A percentile compares a stretch with the other conserved stretches of the same genome.
Evolutionary conservation across 2,797 vertebrate genomes (phyloP).

Genomic region (Syngnathus acus): DNA sequence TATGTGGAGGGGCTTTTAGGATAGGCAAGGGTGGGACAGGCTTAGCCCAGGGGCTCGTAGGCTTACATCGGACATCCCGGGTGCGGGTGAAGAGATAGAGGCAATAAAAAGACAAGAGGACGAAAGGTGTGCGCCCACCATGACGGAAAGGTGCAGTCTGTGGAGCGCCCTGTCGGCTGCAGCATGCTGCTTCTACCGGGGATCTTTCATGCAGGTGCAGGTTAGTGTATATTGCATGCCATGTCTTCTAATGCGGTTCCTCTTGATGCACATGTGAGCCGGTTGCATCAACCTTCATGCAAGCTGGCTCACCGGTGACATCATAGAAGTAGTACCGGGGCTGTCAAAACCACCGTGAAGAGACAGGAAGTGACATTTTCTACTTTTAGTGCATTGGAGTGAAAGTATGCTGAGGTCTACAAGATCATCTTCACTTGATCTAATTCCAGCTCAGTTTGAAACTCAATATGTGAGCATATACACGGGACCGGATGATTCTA

Average conservation of each 20-base stretch:
- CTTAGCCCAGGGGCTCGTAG: constrained; percentile 33
- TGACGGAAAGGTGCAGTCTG: constrained; percentile 95
- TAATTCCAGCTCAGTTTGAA: constrained; percentile 55
- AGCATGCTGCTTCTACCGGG: constrained; percentile 97
- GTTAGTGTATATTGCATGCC: constrained; percentile 64
- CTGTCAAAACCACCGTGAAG: neutral
- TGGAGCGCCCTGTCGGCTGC: constrained; percentile 97
- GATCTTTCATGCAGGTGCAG: constrained; percentile 98
- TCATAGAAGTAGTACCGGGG: neutral
- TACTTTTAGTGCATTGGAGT: constrained; percentile 12
- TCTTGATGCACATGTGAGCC: neutral
- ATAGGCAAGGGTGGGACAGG: constrained; percentile 45
- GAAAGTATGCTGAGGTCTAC: constrained; percentile 11
- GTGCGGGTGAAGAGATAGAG: constrained; percentile 26
- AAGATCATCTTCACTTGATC: constrained; percentile 50
- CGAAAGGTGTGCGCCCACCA: constrained; percentile 58
- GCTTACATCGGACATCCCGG: constrained; percentile 28
- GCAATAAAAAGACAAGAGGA: constrained; percentile 21
- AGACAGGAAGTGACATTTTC: neutral
- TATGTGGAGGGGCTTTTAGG: constrained; percentile 50
- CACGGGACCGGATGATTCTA: constrained; percentile 33
- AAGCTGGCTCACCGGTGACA: neutral
- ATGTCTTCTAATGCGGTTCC: neutral
- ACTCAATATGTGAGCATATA: constrained; percentile 53
- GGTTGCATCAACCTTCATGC: neutral